Evolutionary conservation across 92 coral and sea anemone genomes (phyloP).

Genomic region (Umimayanthus kanabou): DNA sequence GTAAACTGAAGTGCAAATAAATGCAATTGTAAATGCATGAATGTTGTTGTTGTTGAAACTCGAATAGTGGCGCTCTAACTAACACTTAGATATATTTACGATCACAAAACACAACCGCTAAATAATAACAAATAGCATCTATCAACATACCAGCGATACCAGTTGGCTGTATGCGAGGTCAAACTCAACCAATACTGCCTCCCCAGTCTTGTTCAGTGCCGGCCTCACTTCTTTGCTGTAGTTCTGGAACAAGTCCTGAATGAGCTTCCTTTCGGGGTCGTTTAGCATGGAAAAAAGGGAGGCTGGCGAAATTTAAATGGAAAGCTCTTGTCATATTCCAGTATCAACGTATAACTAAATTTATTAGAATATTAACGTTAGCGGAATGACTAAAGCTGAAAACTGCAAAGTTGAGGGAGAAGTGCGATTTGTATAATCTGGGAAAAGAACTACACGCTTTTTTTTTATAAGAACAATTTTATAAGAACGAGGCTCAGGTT

Average conservation of each 20-base stretch:
- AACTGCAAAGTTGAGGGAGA: no score
- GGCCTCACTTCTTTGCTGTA: conserved; percentile 34
- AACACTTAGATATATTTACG: no score
- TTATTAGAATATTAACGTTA: no score
- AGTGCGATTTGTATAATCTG: no score
- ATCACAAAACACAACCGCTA: background rate
- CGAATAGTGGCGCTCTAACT: background rate
- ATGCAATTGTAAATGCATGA: no score
- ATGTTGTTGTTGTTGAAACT: no score
- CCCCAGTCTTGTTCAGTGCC: conserved; percentile 21
- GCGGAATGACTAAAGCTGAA: no score
- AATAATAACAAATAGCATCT: background rate
- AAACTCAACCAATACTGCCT: conserved; percentile 12
- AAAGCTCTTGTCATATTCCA: no score
- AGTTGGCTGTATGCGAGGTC: conserved; percentile 33
- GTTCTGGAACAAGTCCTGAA: conserved; percentile 11
- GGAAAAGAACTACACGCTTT: no score
- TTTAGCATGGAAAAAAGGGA: background rate
- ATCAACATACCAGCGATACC: background rate
- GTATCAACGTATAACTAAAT: background rate
- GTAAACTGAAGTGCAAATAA: no score
- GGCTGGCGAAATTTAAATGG: background rate
- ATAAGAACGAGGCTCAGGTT: no score
- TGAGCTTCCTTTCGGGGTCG: conserved; percentile 2
- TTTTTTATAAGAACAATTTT: no score